A percentile compares a stretch with the other conserved stretches of the same genome.
phyloP scores from a whole-genome alignment of 2,797 vertebrate species.

The Taenioides sp. region DNA sequence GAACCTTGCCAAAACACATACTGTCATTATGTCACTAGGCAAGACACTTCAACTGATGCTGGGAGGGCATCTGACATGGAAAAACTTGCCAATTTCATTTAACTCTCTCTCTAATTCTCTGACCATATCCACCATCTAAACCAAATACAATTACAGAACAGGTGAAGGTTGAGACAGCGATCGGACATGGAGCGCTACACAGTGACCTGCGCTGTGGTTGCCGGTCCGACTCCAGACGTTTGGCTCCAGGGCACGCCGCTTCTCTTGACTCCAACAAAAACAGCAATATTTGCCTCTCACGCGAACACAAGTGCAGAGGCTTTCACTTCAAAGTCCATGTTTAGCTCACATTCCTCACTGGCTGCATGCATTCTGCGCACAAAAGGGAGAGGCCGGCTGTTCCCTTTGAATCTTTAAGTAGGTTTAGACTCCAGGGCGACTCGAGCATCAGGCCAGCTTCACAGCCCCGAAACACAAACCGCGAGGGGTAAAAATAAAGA shows the following conservation, averaged over 20 bases:
- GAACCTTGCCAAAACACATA: too few species aligned
- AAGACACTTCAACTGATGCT: too few species aligned
- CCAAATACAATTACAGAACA: too few species aligned
- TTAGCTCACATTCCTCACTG: slow-evolving; percentile 57
- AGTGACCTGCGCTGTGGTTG: background rate
- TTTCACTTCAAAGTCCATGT: slow-evolving; percentile 63
- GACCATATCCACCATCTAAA: too few species aligned
- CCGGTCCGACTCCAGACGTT: background rate
- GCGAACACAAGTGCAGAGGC: slow-evolving; percentile 38
- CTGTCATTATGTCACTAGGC: too few species aligned
- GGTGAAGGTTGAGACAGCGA: too few species aligned
- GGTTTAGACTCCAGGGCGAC: slow-evolving; percentile 48
- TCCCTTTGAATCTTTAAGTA: slow-evolving; percentile 61
- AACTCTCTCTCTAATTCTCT: background rate
- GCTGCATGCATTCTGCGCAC: slow-evolving; percentile 24
- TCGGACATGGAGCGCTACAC: background rate
- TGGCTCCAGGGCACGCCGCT: slow-evolving; percentile 16
- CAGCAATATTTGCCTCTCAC: slow-evolving; percentile 47
- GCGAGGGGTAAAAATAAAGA: slow-evolving; percentile 44
- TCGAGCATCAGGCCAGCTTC: slow-evolving; percentile 45
- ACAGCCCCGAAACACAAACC: slow-evolving; percentile 41
- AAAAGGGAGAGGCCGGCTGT: slow-evolving; percentile 54
- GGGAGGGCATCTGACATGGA: too few species aligned
- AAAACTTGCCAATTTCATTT: too few species aligned
- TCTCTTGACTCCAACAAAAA: slow-evolving; percentile 29